Base-by-base conservation (phyloP, 2,113 vertebrate genomes). In the Daubentonia madagascariensis region DNA sequence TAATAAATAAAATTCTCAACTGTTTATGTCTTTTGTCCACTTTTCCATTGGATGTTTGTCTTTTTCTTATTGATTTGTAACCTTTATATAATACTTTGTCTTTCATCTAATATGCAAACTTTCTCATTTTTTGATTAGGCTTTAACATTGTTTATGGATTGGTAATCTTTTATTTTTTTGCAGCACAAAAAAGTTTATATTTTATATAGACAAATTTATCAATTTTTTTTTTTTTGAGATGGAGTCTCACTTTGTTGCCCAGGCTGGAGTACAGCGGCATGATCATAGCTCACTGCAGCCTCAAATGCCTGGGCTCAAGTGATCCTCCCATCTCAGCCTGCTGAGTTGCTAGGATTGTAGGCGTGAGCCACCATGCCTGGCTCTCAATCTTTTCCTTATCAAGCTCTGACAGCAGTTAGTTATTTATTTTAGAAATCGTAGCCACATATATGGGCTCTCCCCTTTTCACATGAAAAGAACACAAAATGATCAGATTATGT, bases 341-440 rank as follows among this genome's bases (percentile, higher is more conserved):
- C 43, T 3, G 16, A 28, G 16, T 25, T 3, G 13, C 14, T 30
- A 1, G 25, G 14, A 75, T 45, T 45, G 17, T 14, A 75, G 7
- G 25, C 40, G 22, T 75, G 25, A 75, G 25, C 40, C 72, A 45
- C 72, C 7, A 2, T 45, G 25, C 40, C 40, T 0, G 13, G 25
- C 13, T n/a, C 20, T 50, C 25, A 68, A 4, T 83, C 50, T 91
- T 92, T 88, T 84, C 8, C 28, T 61, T 83, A 11, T 61, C 28
- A 28, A 83, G 81, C 67, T 91, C 57, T 91, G 81, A 88, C n/a
- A 89, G 40, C 50, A 54, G 25, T 85, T 28, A 81, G 52, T 96
- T 90, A 63, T 94, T 96, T 90, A 63, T 94, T 90, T 91, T 86
- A 90, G 65, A 73, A 94, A 87, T 40, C 23, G 73, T 72, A 40